Evolutionary conservation across 2,888 invertebrate genomes (phyloP).

Genomic region (Melanargia galathea): DNA sequence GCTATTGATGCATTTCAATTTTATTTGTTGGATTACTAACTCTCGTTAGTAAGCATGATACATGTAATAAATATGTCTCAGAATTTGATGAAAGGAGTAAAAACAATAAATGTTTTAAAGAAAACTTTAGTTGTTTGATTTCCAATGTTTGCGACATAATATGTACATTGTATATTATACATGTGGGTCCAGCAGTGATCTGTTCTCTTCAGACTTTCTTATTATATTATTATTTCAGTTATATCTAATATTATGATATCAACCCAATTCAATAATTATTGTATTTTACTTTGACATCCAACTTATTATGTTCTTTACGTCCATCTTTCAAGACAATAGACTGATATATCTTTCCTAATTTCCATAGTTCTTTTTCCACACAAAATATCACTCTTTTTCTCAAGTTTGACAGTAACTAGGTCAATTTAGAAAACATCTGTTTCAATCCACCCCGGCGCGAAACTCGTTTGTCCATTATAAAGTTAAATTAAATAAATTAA

Average conservation of each 20-base stretch:
- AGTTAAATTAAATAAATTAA: constrained; percentile 7
- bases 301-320: too few relatives aligned
- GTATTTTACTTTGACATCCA: too few relatives aligned
- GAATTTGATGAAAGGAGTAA: constrained; percentile 52
- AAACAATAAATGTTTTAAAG: constrained; percentile 78
- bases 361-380: background rate
- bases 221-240: too few relatives aligned
- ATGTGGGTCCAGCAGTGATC: too few relatives aligned
- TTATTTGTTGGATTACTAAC: constrained; percentile 40
- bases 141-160: background rate
- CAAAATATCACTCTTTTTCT: too few relatives aligned
- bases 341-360: too few relatives aligned
- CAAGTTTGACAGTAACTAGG: background rate
- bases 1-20: constrained; percentile 15
- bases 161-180: too few relatives aligned
- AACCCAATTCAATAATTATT: too few relatives aligned
- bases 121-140: constrained; percentile 40
- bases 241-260: too few relatives aligned
- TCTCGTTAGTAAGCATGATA: constrained; percentile 56
- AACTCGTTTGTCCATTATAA: constrained; percentile 2
- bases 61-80: constrained; percentile 62
- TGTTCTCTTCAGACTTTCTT: too few relatives aligned
- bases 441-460: background rate
- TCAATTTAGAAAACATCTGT: background rate
- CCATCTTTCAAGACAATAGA: too few relatives aligned